A percentile compares a stretch with the other conserved stretches of the same genome.
Conservation (phyloP, 2,888 invertebrate species). For the Lepidonotus clava region DNA sequence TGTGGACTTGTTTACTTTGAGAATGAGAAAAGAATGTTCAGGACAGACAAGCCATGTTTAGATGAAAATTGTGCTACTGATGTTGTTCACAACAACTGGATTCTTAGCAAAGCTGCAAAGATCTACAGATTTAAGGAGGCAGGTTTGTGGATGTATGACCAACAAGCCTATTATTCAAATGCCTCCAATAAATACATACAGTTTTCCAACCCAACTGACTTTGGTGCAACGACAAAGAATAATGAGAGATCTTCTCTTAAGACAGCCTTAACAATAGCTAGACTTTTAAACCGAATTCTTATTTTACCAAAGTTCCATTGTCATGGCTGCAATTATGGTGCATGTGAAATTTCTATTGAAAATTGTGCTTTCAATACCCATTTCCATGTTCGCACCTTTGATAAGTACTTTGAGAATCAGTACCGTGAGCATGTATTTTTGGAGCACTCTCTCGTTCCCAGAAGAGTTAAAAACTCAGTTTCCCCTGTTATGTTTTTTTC, state of each 20-base stretch:
- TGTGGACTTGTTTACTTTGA: constrained; percentile 62
- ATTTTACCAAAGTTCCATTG: constrained; percentile 64
- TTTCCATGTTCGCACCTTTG: neutral
- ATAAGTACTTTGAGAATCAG: neutral
- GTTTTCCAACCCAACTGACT: constrained; percentile 58
- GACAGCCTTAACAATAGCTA: constrained; percentile 36
- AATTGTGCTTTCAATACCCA: constrained; percentile 18
- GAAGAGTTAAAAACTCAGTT: neutral
- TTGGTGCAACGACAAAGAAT: constrained; percentile 1
- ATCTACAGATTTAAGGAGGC: constrained; percentile 61
- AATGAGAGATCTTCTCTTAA: neutral
- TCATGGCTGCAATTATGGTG: neutral
- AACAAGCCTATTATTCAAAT: constrained; percentile 58
- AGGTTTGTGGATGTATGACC: constrained; percentile 59
- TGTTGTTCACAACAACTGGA: constrained; percentile 64
- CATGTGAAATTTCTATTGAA: neutral
- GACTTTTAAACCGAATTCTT: constrained; percentile 58
- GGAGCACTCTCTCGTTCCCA: constrained; percentile 40
- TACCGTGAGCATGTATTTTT: constrained; percentile 53
- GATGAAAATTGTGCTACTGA: neutral
- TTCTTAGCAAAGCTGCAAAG: constrained; percentile 61
- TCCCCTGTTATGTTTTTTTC: neutral
- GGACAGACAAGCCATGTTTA: constrained; percentile 15
- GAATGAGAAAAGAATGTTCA: constrained; percentile 28
- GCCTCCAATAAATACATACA: constrained; percentile 54